A percentile compares a stretch with the other conserved stretches of the same genome.
Evolutionary conservation across 2,797 vertebrate species (phyloP).

Genomic region (Syndactyla subalaris): DNA sequence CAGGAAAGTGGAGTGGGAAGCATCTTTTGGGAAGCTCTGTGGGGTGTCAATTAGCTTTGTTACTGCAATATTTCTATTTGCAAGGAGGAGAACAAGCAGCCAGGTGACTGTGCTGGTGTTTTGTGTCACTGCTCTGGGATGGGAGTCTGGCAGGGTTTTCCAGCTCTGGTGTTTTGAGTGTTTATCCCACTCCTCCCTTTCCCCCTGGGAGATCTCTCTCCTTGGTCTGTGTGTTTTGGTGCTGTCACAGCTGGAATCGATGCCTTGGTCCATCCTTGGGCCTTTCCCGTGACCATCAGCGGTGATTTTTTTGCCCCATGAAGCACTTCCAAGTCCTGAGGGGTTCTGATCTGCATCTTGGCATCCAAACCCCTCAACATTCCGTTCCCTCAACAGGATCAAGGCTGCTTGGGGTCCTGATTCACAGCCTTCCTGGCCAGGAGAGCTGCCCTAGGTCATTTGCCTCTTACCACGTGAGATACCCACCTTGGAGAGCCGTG

Average conservation of each 20-base stretch:
- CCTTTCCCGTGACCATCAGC: not conserved
- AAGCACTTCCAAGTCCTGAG: fast-evolving
- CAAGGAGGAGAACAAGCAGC: not conserved
- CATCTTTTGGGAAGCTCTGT: not conserved
- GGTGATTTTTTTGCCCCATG: not conserved
- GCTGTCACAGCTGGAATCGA: fast-evolving
- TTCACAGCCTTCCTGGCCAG: not conserved
- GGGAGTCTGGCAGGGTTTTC: not conserved
- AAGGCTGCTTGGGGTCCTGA: not conserved
- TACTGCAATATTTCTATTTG: not conserved
- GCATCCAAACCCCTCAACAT: not conserved
- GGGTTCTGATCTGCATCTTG: not conserved
- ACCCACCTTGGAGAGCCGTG: not conserved
- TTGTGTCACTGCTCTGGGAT: not conserved
- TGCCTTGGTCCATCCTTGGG: not conserved
- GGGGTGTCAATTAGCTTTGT: not conserved
- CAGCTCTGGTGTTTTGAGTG: not conserved
- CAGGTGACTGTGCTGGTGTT: not conserved
- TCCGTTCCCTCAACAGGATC: not conserved
- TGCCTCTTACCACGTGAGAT: not conserved
- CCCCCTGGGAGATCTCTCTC: not conserved
- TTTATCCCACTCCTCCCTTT: not conserved
- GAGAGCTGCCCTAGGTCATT: fast-evolving
- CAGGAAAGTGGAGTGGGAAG: not conserved
- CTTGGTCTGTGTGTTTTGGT: not conserved